Base-by-base conservation (phyloP, 2,888 invertebrate species). In the Drosophila anceps region DNA sequence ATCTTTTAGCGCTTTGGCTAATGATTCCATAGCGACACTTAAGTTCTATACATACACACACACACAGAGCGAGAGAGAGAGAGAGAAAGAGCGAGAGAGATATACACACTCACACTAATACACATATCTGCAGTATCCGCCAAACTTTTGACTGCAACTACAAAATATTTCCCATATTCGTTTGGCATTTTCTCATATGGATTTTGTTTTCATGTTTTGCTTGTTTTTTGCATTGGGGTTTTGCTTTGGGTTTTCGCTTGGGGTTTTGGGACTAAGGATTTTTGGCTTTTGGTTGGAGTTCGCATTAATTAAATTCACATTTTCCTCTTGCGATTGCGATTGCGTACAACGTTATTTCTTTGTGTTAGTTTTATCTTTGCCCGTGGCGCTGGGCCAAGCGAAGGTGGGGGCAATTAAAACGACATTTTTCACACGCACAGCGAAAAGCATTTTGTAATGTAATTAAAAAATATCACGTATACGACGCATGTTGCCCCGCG, bases 401-500 rank as follows among this genome's bases (percentile, higher is more conserved):
- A 43, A 39, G 48, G 39, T 7, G 60, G 69, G 18, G 65, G 79
- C 81, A 84, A 81, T 85, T 76, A 85, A 84, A 81, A 73, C n/a
- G 63, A 58, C 70, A 79, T 88, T 88, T 84, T 74, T 79, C 50
- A 65, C 65, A 50, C 66, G 50, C 83, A 74, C 67, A 73, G 33
- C 57, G 57, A 68, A 44, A 51, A 70, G 73, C 67, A 44, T 64
- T 85, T 82, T 76, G 73, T 61, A 75, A 79, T 75, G 85, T 84
- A 84, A 84, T 84, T 84, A 84, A 82, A 88, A 84, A 88, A 84
- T 82, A 84, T 84, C 84, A 84, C 84, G 88, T 84, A 88, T 84
- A 81, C 81, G 74, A 71, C 85, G 83, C 83, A 75, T 85, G 79
- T 61, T 64, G 68, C 88, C 88, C 83, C 58, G 33, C 43, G 85